These are phyloP conservation scores for Odobenus rosmarus DNA, from an alignment of 2,113 vertebrate species.

Conservation along the genomic window DNA sequence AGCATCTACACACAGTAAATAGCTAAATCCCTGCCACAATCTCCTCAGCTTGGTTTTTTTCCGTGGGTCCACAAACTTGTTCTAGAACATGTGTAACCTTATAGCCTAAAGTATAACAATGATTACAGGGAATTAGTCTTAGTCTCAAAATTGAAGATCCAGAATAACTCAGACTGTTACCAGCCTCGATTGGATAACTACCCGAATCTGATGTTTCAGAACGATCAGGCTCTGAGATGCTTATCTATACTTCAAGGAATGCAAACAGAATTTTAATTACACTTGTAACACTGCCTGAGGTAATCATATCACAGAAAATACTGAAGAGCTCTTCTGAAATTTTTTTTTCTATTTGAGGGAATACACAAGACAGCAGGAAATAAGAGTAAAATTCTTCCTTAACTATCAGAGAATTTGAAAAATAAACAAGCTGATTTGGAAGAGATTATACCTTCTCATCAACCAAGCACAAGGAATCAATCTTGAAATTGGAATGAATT, in stretches of 20 bases:
- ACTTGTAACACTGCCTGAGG: conserved; percentile 70
- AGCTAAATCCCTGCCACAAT: background rate
- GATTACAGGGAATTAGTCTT: conserved; percentile 6
- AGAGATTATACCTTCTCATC: conserved; percentile 15
- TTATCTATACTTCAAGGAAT: conserved; percentile 54
- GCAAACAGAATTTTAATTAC: conserved; percentile 79
- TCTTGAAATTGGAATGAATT: background rate
- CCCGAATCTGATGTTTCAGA: conserved; percentile 1
- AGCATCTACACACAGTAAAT: conserved; percentile 34
- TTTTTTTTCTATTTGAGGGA: conserved; percentile 8
- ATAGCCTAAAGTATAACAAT: background rate
- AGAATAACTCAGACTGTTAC: background rate
- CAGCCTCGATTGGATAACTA: background rate
- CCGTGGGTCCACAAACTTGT: background rate
- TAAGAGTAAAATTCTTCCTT: conserved; percentile 48
- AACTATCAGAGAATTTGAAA: conserved; percentile 54
- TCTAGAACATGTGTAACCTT: conserved; percentile 10
- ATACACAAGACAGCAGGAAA: conserved; percentile 61
- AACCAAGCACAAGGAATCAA: background rate
- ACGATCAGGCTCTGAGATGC: background rate
- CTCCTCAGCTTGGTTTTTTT: background rate
- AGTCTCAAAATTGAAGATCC: background rate
- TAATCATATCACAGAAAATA: conserved; percentile 70
- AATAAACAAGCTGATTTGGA: conserved; percentile 42
- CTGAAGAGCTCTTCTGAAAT: conserved; percentile 49